Percentiles rank a stretch among this genome's conserved stretches.
phyloP scores from a whole-genome alignment of 2,888 invertebrate species.

The Norana najaformis region DNA sequence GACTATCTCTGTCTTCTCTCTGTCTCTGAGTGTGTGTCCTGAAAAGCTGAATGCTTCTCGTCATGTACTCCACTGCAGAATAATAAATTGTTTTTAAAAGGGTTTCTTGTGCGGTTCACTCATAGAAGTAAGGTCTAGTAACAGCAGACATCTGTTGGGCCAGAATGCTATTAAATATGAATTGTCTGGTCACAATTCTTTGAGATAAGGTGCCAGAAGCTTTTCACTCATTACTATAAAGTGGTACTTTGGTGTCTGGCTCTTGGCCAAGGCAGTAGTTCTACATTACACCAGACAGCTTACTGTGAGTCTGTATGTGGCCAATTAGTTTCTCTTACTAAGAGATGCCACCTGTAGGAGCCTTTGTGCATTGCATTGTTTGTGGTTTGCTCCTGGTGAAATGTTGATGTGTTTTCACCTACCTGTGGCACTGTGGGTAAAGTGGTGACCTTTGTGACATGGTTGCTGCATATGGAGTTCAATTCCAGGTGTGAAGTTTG shows the following conservation, averaged over 20 bases:
- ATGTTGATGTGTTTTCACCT: not conserved
- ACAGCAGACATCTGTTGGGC: not conserved
- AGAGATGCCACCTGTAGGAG: not conserved
- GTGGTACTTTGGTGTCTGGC: too few species aligned
- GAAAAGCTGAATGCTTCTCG: not conserved
- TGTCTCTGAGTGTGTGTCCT: not conserved
- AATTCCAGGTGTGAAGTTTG: too few species aligned
- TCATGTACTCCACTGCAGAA: not conserved
- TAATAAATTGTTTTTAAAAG: not conserved
- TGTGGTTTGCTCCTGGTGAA: not conserved
- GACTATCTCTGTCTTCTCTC: not conserved
- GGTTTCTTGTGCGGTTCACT: not conserved
- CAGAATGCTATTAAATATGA: not conserved
- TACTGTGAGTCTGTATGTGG: too few species aligned
- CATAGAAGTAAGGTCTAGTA: not conserved
- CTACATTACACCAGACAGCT: too few species aligned
- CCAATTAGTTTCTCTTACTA: too few species aligned
- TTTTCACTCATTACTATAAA: not conserved
- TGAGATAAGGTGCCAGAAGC: not conserved
- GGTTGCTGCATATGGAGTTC: too few species aligned
- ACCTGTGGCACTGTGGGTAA: too few species aligned
- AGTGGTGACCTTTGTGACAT: too few species aligned
- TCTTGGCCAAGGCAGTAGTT: too few species aligned
- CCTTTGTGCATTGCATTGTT: not conserved
- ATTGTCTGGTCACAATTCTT: not conserved